A percentile compares a stretch with the other conserved stretches of the same genome.
phyloP scores from a whole-genome alignment of 2,888 invertebrate genomes.

The Margaritifera margaritifera region DNA sequence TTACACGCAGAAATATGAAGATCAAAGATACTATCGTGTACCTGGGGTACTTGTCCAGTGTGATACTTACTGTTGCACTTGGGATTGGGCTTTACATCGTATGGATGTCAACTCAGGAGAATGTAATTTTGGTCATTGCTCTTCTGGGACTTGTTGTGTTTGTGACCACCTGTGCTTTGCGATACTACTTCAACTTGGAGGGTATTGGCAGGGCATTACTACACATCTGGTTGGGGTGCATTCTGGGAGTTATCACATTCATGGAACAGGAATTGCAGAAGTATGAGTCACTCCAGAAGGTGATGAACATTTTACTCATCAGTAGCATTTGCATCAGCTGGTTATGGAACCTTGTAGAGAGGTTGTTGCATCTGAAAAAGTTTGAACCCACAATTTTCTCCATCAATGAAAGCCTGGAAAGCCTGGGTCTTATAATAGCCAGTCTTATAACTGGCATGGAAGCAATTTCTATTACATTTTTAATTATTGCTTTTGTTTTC shows the following conservation, averaged over 20 bases:
- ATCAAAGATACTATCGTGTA: conserved; percentile 40
- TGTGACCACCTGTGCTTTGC: conserved; percentile 60
- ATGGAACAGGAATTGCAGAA: conserved; percentile 51
- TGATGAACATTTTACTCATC: conserved; percentile 67
- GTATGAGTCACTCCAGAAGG: conserved; percentile 58
- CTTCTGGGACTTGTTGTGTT: conserved; percentile 64
- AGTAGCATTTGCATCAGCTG: conserved; percentile 56
- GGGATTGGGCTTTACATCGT: conserved; percentile 67
- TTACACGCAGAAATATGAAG: conserved; percentile 18
- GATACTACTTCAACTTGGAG: conserved; percentile 64
- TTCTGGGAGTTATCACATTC: conserved; percentile 67
- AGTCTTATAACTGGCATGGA: conserved; percentile 57
- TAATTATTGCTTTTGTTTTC: conserved; percentile 58
- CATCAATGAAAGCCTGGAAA: conserved; percentile 57
- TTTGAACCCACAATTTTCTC: conserved; percentile 47
- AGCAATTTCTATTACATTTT: conserved; percentile 51
- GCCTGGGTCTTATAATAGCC: conserved; percentile 64
- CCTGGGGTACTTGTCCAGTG: conserved; percentile 58
- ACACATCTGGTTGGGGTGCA: conserved; percentile 68
- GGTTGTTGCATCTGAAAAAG: conserved; percentile 47
- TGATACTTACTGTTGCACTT: conserved; percentile 62
- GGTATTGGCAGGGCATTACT: conserved; percentile 57
- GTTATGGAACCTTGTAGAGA: conserved; percentile 59
- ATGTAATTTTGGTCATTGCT: conserved; percentile 60
- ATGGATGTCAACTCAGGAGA: conserved; percentile 57